Base-by-base conservation (phyloP, 2,113 vertebrate genomes). In the Charina bottae region DNA sequence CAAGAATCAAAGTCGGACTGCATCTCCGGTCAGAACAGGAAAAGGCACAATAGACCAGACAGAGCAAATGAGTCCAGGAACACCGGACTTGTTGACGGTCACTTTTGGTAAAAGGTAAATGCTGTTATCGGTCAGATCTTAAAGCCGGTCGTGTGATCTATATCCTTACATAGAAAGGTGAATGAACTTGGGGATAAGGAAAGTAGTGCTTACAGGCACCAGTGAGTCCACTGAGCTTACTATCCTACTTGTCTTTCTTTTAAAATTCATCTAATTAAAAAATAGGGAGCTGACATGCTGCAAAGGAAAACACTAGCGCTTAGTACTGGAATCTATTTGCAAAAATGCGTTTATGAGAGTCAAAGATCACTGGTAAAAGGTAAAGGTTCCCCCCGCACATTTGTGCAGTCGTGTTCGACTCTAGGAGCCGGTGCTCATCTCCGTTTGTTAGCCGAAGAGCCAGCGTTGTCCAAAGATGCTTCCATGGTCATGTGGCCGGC, bases 101-200 rank as follows among this genome's bases (percentile, higher is more conserved):
- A 96, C 96, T 83, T 96, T 98, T 94, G 97, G 96, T 93, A 98
- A 98, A 97, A 98, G 98, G 98, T 98, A 98, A 96, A 96, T 90
- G 84, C 0, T 62, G 85, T 19, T 90, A 4, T 56, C 84, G 85
- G 28, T n/a, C 88, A 88, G 24, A 46, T 89, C 26, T 60, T 90
- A 0, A 5, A 93, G 15, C 23, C n/a, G 58, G 26, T 9, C 24
- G 4, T 17, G 60, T 0, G 1, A 37, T 92, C 83, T 24, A 15
- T 83, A 26, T 2, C 1, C 13, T 84, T 90, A 90, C 59, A 91
- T 0, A 56, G 49, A 56, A 24, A 62, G 4, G 7, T 37, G n/a
- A 10, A 55, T 15, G 28, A 87, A 56, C 49, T 6, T 33, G 59
- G 59, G 37, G 13, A 26, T 26, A n/a, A 24, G 24, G 3, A 26